These are phyloP conservation scores for Spilarctia lutea DNA, from an alignment of 2,888 invertebrate species.

Conservation along the genomic window DNA sequence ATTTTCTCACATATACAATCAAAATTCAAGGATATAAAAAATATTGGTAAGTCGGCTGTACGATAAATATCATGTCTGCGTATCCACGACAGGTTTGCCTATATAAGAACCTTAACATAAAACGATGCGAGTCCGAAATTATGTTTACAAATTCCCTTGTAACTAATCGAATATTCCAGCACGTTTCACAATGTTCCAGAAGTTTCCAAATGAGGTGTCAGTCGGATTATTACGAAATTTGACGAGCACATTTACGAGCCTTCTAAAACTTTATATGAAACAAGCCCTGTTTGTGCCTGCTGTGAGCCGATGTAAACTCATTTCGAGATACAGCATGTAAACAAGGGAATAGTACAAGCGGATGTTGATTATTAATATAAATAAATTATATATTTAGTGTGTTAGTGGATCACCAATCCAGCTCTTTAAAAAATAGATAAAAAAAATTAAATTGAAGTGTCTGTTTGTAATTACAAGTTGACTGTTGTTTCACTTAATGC, in stretches of 20 bases:
- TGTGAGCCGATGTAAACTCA: not conserved
- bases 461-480: too few species aligned
- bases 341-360: not conserved
- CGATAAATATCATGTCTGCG: too few species aligned
- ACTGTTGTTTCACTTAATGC: too few species aligned
- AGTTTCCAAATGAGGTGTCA: not conserved
- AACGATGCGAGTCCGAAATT: too few species aligned
- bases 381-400: not conserved
- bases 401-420: not conserved
- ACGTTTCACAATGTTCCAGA: not conserved
- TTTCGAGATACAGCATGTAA: too few species aligned
- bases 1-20: too few species aligned
- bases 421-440: not conserved
- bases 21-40: too few species aligned
- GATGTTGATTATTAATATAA: not conserved
- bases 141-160: too few species aligned
- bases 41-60: too few species aligned
- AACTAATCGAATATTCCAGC: not conserved
- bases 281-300: not conserved
- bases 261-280: slow-evolving; percentile 1
- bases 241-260: not conserved
- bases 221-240: slow-evolving; percentile 1
- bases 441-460: too few species aligned
- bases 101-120: too few species aligned
- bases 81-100: too few species aligned